phyloP scores from a whole-genome alignment of 2,797 vertebrate genomes.

The Lycodopsis pacificus region DNA sequence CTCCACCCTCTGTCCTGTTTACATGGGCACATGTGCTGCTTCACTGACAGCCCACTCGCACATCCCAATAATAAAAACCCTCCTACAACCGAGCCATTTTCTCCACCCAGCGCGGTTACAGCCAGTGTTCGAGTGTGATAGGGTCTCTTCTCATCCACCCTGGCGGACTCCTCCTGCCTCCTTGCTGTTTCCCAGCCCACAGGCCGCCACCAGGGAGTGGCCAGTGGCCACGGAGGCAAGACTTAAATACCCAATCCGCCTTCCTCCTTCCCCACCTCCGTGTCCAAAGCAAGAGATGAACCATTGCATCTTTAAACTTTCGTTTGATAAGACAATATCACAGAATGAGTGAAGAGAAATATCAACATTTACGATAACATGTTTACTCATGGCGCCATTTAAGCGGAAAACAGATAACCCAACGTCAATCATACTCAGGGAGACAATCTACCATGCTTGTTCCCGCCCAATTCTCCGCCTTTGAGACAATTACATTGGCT shows the following conservation, averaged over 20 bases:
- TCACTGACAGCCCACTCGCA: conserved; percentile 71
- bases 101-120: conserved; percentile 71
- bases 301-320: rapidly evolving
- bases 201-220: conserved; percentile 79
- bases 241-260: conserved; percentile 62
- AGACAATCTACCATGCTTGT: conserved; percentile 69
- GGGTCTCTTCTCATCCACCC: conserved; percentile 58
- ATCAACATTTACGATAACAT: neutral
- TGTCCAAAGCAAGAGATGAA: neutral
- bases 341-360: neutral
- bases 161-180: conserved; percentile 70
- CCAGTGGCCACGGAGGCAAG: conserved; percentile 80
- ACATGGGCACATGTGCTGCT: conserved; percentile 82
- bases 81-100: conserved; percentile 70
- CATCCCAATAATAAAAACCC: conserved; percentile 62
- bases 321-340: neutral
- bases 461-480: conserved; percentile 59
- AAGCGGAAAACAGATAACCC: conserved; percentile 71
- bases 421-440: conserved; percentile 74
- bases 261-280: conserved; percentile 39
- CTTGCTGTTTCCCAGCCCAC: conserved; percentile 68
- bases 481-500: conserved; percentile 59
- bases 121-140: conserved; percentile 53
- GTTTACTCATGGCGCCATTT: conserved; percentile 69
- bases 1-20: conserved; percentile 81